Percentiles rank a stretch among this genome's conserved stretches.
These are phyloP conservation scores for Myrmophylax atrothorax DNA, from an alignment of 2,113 vertebrate species.

Conservation along the genomic window DNA sequence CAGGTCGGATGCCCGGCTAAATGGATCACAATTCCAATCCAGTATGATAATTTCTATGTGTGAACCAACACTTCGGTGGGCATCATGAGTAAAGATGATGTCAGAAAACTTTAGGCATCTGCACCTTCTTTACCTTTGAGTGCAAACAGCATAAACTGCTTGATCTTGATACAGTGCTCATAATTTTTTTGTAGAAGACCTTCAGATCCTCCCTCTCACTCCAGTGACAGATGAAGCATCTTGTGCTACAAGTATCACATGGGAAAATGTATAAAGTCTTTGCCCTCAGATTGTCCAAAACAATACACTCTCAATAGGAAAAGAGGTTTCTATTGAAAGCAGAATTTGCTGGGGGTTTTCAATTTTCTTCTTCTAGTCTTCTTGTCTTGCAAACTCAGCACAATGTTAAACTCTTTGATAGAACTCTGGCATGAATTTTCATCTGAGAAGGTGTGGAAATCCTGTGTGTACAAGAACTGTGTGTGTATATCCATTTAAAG, in stretches of 20 bases:
- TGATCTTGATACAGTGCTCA: background rate
- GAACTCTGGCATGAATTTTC: background rate
- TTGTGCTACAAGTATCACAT: background rate
- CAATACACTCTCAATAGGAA: background rate
- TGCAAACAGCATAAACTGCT: background rate
- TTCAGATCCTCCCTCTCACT: background rate
- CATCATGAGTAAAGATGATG: background rate
- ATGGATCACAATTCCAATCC: background rate
- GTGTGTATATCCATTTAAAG: background rate
- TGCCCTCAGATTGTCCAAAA: background rate
- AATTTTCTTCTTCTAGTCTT: background rate
- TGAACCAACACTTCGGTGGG: background rate
- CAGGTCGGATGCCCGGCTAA: background rate
- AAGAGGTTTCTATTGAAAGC: background rate
- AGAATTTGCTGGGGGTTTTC: background rate
- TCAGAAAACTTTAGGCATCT: background rate
- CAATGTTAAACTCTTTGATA: background rate
- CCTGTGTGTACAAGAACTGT: background rate
- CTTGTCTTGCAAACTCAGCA: background rate
- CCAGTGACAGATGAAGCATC: background rate
- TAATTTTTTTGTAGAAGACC: background rate
- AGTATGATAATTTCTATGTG: background rate
- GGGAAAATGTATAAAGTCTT: background rate
- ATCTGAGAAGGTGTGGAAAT: background rate
- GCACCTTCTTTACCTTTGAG: background rate